Evolutionary conservation across 2,113 vertebrate genomes (phyloP), one percentile per base, ranked within the genome.

Genomic region (Amia ocellicauda): DNA sequence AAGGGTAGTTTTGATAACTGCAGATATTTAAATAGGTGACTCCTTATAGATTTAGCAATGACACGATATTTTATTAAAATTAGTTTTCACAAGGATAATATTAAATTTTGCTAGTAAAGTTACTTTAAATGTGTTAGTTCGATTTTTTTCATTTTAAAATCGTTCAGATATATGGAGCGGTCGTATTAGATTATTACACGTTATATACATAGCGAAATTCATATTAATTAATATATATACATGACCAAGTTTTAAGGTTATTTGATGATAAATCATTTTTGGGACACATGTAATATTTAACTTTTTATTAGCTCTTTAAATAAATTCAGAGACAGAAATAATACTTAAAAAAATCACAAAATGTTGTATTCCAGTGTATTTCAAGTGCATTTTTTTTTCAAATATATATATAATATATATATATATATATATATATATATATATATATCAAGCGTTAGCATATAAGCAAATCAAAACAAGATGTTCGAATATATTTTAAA

Each of bases 281-380:
- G 75, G 89, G 84, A 92, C 88, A 75, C 89, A 88, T 86, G 83
- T 84, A 86, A 90, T 82, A 83, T 89, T 94, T 93, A 89, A 87
- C 91, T 85, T 83, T 93, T 98, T 98, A 98, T 99, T 98, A 91
- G 86, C 90, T 93, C 89, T 94, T 98, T 99, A 99, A 99, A 98
- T 97, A 95, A 96, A 90, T 89, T 91, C 91, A 90, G 88, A 88
- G 91, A 97, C 94, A 96, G 85, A 91, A 91, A 94, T 93, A 88
- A 86, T 89, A 93, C 75, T 87, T 90, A 86, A 92, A 91, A 91
- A 93, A 89, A 89, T 93, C 95, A 98, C 94, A 94, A 92, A 91
- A 92, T 88, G 92, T 96, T 92, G 92, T 94, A 94, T 91, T 99
- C 97, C 97, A 99, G 97, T 99, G 97, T 99, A 95, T 94, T 94